Percentiles rank a stretch among this genome's conserved stretches.
These are phyloP conservation scores for Drosophila limbata DNA, from an alignment of 2,888 invertebrate genomes.

Conservation along the genomic window DNA sequence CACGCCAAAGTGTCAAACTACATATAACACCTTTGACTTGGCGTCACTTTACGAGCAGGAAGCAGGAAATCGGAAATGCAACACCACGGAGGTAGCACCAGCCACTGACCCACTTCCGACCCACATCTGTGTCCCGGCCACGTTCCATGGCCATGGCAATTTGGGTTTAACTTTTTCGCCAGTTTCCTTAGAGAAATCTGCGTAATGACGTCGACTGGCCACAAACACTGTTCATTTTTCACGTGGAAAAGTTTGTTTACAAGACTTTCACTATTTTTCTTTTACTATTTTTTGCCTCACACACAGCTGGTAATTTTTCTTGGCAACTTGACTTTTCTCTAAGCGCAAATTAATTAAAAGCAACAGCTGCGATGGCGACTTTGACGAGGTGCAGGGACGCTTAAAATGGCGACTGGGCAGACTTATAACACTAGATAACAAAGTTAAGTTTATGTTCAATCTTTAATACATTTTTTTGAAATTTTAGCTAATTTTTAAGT, in stretches of 20 bases:
- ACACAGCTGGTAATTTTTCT: constrained; percentile 52
- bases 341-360: constrained; percentile 71
- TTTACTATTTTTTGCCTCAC: constrained; percentile 18
- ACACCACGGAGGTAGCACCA: neutral
- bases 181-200: constrained; percentile 69
- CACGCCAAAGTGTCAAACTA: constrained; percentile 1
- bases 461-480: neutral
- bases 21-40: constrained; percentile 9
- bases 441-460: neutral
- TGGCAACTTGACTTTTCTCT: constrained; percentile 37
- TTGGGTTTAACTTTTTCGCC: constrained; percentile 25
- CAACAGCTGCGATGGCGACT: constrained; percentile 50
- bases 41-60: constrained; percentile 16
- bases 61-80: constrained; percentile 12
- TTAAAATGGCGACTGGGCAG: constrained; percentile 32
- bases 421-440: constrained; percentile 25
- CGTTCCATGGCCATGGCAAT: constrained; percentile 32
- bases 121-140: constrained; percentile 16
- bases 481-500: no score
- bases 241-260: constrained; percentile 25
- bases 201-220: constrained; percentile 52
- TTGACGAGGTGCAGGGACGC: constrained; percentile 8
- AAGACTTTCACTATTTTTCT: no score
- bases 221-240: constrained; percentile 51
- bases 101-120: constrained; percentile 23